Conservation (phyloP, 2,797 vertebrate genomes). For the Cuniculus paca region DNA sequence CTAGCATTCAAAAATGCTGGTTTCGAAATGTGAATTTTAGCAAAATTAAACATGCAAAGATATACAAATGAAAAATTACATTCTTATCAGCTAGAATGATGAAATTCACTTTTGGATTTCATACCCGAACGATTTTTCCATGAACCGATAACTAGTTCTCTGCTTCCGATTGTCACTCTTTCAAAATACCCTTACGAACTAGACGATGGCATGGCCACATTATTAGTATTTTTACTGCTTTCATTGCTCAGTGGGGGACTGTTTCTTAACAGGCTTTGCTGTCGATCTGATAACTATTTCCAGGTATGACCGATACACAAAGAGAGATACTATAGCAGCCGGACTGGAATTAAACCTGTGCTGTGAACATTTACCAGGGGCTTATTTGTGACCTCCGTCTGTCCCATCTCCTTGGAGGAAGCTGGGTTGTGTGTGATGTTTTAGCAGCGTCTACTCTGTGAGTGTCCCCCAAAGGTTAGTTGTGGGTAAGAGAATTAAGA, state of each 20-base stretch:
- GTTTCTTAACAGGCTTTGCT: background rate
- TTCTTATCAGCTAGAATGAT: background rate
- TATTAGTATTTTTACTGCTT: background rate
- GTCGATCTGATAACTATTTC: background rate
- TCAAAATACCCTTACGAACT: background rate
- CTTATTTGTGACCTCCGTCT: too few species aligned
- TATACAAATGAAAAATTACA: background rate
- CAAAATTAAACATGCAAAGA: background rate
- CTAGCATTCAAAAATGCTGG: background rate
- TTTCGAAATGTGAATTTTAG: conserved; percentile 16
- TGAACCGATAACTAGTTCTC: background rate
- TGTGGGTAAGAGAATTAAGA: too few species aligned
- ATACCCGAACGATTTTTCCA: background rate
- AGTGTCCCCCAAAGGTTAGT: background rate
- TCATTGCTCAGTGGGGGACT: background rate
- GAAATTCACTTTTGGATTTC: background rate
- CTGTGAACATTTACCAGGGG: too few species aligned
- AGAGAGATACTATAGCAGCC: background rate
- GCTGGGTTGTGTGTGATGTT: too few species aligned
- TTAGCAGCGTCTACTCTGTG: background rate
- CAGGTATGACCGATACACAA: background rate
- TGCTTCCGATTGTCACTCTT: background rate
- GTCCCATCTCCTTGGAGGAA: background rate
- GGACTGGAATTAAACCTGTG: background rate
- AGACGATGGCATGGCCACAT: too few species aligned